phyloP scores from a whole-genome alignment of 2,113 vertebrate genomes.

The Agapornis roseicollis region DNA sequence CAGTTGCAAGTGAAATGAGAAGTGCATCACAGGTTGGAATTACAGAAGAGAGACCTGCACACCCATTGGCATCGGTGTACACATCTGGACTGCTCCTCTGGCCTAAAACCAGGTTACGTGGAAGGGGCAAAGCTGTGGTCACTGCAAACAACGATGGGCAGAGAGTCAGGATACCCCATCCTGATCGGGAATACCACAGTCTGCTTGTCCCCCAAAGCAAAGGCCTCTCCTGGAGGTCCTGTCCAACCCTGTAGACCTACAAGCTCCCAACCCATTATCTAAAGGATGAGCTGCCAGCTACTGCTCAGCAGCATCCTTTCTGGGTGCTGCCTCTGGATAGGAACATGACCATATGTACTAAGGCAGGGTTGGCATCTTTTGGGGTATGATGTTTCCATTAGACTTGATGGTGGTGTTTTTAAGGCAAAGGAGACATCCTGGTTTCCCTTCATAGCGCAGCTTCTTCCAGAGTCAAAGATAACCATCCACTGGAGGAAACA shows the following conservation, averaged over 20 bases:
- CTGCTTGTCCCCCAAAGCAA: background rate
- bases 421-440: slow-evolving; percentile 46
- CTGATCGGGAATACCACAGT: background rate
- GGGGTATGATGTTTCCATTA: background rate
- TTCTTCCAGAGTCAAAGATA: background rate
- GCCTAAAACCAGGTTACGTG: background rate
- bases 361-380: slow-evolving; percentile 39
- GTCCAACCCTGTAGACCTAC: background rate
- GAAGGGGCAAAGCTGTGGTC: background rate
- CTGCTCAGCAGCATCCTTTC: background rate
- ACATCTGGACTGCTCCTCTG: background rate
- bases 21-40: background rate
- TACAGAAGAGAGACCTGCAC: background rate
- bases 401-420: slow-evolving; percentile 5
- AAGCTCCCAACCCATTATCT: background rate
- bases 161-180: background rate
- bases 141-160: background rate
- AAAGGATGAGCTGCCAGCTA: background rate
- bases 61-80: background rate
- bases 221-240: background rate
- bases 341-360: background rate
- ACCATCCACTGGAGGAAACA: background rate
- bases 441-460: background rate
- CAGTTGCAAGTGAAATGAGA: background rate
- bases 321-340: background rate